phyloP scores from a whole-genome alignment of 2,797 vertebrate genomes.

The Prionace glauca region DNA sequence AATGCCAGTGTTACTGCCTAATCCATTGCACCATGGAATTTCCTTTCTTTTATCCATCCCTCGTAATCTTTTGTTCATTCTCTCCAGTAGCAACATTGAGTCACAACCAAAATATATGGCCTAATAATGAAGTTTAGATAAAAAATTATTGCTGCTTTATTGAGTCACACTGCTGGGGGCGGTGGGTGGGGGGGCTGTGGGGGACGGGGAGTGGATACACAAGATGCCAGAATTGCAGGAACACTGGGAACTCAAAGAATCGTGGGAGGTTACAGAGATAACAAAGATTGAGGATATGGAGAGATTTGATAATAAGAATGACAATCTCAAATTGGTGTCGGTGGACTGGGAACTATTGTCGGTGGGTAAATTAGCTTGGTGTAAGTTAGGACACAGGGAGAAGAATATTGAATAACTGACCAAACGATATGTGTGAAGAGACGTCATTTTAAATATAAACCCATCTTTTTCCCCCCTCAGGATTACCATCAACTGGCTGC shows the following conservation, averaged over 20 bases:
- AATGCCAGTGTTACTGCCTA: background rate
- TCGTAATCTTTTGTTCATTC: background rate
- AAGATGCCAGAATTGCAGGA: background rate
- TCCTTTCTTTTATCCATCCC: background rate
- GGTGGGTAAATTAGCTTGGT: background rate
- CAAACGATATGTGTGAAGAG: background rate
- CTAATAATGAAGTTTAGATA: no score
- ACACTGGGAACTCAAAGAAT: background rate
- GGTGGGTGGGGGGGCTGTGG: background rate
- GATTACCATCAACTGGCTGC: slow-evolving; percentile 74
- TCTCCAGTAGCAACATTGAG: background rate
- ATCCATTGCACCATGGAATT: background rate
- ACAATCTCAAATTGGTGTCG: background rate
- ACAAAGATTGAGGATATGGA: background rate
- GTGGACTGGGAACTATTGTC: background rate
- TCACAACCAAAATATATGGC: background rate
- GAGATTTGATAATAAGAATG: background rate
- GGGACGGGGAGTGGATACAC: background rate
- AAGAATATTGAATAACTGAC: background rate
- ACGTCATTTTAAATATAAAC: background rate
- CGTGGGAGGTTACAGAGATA: background rate
- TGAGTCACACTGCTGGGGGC: background rate
- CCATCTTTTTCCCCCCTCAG: background rate
- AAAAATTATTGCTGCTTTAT: background rate
- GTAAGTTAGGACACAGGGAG: background rate